Percentiles rank a stretch among this genome's conserved stretches.
These are phyloP conservation scores for Zygaena filipendulae DNA, from an alignment of 2,888 invertebrate species.

Conservation along the genomic window DNA sequence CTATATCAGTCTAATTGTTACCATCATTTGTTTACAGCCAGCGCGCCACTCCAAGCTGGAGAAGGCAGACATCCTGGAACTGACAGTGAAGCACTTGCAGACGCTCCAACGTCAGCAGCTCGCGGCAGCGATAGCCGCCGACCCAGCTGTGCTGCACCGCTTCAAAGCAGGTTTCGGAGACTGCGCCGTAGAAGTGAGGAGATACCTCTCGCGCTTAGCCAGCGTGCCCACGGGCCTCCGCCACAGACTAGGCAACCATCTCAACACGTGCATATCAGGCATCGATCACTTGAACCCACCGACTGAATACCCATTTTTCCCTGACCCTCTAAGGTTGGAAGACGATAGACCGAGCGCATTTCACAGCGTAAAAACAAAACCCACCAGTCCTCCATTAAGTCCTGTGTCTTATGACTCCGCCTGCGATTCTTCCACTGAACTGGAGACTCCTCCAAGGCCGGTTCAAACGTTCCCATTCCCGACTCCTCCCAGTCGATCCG, in stretches of 20 bases:
- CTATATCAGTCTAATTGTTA: no score
- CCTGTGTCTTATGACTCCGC: constrained; percentile 78
- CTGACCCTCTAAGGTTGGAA: constrained; percentile 59
- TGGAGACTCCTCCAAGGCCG: constrained; percentile 61
- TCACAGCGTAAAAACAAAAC: constrained; percentile 48
- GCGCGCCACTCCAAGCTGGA: constrained; percentile 94
- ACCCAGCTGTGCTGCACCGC: constrained; percentile 85
- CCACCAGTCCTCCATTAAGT: constrained; percentile 76
- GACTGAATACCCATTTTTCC: constrained; percentile 62
- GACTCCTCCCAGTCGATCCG: constrained; percentile 70
- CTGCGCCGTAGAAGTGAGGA: constrained; percentile 85
- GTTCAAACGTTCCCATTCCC: constrained; percentile 56
- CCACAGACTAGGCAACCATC: constrained; percentile 73
- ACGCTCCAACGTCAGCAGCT: constrained; percentile 89
- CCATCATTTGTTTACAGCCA: constrained; percentile 86
- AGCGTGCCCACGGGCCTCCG: constrained; percentile 69
- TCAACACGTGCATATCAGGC: constrained; percentile 72
- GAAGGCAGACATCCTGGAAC: constrained; percentile 95
- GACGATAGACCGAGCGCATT: constrained; percentile 55
- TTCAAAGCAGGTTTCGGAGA: constrained; percentile 90
- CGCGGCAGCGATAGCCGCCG: constrained; percentile 83
- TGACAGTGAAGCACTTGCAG: constrained; percentile 94
- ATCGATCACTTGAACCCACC: constrained; percentile 43
- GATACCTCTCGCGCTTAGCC: constrained; percentile 75
- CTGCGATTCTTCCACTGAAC: constrained; percentile 69